Conservation (phyloP, 2,797 vertebrate species). For the Sarcoramphus papa region DNA sequence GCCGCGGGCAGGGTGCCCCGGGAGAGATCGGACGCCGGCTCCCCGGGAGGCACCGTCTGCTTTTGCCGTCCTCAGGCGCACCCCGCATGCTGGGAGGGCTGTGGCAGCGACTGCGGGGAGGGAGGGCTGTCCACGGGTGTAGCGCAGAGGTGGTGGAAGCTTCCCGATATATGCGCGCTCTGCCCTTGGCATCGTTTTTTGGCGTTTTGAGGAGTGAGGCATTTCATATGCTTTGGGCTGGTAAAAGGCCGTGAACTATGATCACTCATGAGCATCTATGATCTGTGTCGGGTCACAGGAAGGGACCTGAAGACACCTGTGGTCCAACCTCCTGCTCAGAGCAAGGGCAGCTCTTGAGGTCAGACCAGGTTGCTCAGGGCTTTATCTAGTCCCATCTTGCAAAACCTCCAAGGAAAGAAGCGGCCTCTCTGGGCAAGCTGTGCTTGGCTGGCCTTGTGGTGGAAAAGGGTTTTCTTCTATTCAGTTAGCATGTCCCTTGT, state of each 20-base stretch:
- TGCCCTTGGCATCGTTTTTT: neutral
- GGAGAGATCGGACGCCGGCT: neutral
- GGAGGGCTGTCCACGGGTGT: accelerated
- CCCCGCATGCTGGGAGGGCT: neutral
- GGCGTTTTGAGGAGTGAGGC: neutral
- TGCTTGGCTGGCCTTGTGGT: neutral
- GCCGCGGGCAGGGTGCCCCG: neutral
- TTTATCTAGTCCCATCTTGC: neutral
- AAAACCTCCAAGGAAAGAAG: neutral
- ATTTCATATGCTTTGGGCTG: neutral
- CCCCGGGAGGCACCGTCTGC: neutral
- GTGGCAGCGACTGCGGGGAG: neutral
- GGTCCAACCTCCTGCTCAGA: neutral
- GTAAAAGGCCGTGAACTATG: neutral
- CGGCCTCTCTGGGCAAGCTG: neutral
- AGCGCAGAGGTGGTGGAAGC: neutral
- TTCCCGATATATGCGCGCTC: neutral
- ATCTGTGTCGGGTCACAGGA: neutral
- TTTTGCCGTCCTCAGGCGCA: neutral
- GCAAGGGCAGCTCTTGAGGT: neutral
- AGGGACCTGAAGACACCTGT: neutral
- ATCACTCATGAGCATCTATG: neutral
- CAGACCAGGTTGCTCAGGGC: neutral
- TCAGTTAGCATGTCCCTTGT: neutral
- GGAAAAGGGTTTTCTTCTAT: neutral